Base-by-base conservation (phyloP, 2,888 invertebrate genomes). In the Chaitophorus viminalis region DNA sequence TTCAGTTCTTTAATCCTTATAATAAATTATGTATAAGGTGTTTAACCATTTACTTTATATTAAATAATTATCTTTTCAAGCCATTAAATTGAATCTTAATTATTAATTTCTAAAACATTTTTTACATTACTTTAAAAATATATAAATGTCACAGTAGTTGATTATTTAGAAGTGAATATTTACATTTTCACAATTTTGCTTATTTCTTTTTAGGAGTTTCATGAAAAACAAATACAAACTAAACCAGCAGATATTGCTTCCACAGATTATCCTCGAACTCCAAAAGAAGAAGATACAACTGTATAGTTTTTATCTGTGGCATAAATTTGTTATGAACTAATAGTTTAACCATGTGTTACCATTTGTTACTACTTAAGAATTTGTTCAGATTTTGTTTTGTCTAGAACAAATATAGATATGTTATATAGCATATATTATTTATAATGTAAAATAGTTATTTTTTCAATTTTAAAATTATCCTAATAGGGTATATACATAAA, bases 361-460 rank as follows among this genome's bases (percentile, higher is more conserved):
- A 87, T 60, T 87, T 87, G 74, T 65, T 87, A 81, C 81, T 87
- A 87, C 81, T 87, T 87, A 81, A 81, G 33, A 81, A 74, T 65
- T 74, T 86, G 29, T 86, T 78, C 33, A 54, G 9, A 65, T 84
- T 84, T 65, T 85, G 68, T 79, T 36, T 79, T 72, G 68, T 54
- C 21, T 79, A 72, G 72, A 54, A 78, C 29, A 76, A 82, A 39
- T 72, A 72, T n/a, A n/a, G n/a, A 68, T 70, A 78, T n/a, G 70
- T 21, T 60, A 21, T 54, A 21, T 54, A 5, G 1, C 21, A 18
- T 39, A 52, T 65, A 52, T 46, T 77, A 78, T 74, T 21, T 54
- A 70, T 54, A 54, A n/a, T 33, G 9, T 72, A 33, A 33, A 36
- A 39, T 39, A 65, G 18, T 75, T 29, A 60, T 75, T 84, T 76